A percentile compares a stretch with the other conserved stretches of the same genome.
phyloP scores from a whole-genome alignment of 2,888 invertebrate genomes.

The Andrena trimmerana region DNA sequence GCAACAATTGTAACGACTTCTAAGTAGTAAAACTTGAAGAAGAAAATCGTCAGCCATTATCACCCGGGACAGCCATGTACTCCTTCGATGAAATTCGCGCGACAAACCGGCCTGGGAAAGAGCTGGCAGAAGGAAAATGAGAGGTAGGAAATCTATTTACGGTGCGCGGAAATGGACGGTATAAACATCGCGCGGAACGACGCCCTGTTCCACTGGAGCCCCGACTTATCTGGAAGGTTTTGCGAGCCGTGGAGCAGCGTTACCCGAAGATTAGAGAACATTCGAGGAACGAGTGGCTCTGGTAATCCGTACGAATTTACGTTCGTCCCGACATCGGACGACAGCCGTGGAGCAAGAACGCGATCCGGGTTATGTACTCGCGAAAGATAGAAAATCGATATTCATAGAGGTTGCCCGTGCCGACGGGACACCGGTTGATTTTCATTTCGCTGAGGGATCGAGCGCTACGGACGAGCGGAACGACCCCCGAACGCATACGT shows the following conservation, averaged over 20 bases:
- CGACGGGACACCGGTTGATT: constrained; percentile 33
- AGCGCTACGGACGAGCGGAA: not conserved
- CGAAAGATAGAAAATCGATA: constrained; percentile 37
- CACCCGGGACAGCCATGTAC: not conserved
- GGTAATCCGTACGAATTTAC: constrained; percentile 54
- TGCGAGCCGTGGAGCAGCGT: constrained; percentile 27
- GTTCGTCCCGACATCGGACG: constrained; percentile 4
- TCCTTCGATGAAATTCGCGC: not conserved
- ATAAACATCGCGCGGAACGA: constrained; percentile 43
- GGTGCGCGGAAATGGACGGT: constrained; percentile 42
- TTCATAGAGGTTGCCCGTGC: constrained; percentile 20
- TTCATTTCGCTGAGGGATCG: constrained; percentile 15
- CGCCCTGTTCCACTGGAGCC: constrained; percentile 14
- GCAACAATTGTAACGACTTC: no score
- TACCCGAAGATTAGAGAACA: constrained; percentile 35
- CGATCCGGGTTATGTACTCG: not conserved
- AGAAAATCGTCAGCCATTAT: not conserved
- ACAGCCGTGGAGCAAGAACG: not conserved
- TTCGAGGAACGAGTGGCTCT: constrained; percentile 30
- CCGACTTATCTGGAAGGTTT: constrained; percentile 45
- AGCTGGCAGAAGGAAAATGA: no score
- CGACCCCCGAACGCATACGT: constrained; percentile 5
- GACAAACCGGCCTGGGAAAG: not conserved
- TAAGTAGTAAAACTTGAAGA: not conserved
- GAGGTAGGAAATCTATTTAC: constrained; percentile 40